Evolutionary conservation across 92 coral and sea anemone species (phyloP).

Genomic region (Palythoa caribaeorum): DNA sequence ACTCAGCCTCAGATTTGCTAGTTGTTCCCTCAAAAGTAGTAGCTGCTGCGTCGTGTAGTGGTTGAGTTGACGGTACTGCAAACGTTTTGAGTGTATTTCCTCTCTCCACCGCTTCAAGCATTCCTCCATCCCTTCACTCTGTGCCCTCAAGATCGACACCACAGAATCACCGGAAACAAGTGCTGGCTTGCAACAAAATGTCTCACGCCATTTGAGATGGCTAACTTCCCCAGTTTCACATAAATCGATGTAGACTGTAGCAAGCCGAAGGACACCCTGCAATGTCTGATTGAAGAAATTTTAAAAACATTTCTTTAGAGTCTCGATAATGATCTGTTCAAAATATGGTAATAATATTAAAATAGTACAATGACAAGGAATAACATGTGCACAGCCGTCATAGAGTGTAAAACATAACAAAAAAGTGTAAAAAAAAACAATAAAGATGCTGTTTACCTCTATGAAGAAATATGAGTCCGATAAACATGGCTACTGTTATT

Average conservation of each 20-base stretch:
- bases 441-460: too few species aligned
- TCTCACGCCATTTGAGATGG: constrained; percentile 78
- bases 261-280: constrained; percentile 64
- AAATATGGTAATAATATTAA: neutral
- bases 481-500: too few species aligned
- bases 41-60: constrained; percentile 87
- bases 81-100: constrained; percentile 64
- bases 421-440: too few species aligned
- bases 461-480: too few species aligned
- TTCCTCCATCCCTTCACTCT: constrained; percentile 67
- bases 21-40: constrained; percentile 68
- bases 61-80: constrained; percentile 66
- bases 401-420: too few species aligned
- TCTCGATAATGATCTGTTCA: neutral
- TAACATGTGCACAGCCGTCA: too few species aligned
- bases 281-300: neutral
- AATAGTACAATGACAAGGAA: too few species aligned
- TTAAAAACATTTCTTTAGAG: neutral
- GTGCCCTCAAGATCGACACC: constrained; percentile 35
- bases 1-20: constrained; percentile 69
- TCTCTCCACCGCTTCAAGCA: constrained; percentile 70
- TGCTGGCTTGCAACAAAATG: constrained; percentile 60
- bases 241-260: constrained; percentile 65
- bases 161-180: constrained; percentile 32
- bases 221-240: constrained; percentile 87